Evolutionary conservation across 2,888 invertebrate species (phyloP).

Genomic region (Aspidiotus rigidus): DNA sequence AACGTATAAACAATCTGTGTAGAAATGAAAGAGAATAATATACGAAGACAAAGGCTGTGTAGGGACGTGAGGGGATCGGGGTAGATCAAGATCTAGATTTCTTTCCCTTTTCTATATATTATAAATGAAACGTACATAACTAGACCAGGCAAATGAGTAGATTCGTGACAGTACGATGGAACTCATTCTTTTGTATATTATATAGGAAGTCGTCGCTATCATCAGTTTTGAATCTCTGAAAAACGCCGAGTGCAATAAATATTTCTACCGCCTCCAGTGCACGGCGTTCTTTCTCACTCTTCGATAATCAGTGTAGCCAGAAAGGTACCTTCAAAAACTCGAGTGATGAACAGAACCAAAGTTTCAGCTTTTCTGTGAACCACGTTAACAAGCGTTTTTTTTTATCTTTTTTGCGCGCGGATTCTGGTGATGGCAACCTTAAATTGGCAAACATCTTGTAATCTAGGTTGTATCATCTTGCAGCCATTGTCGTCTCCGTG

Average conservation of each 20-base stretch:
- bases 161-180: constrained; percentile 32
- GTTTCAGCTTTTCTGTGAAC: neutral
- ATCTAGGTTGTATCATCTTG: no score
- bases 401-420: no score
- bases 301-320: constrained; percentile 7
- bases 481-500: no score
- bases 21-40: constrained; percentile 12
- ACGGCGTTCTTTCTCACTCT: constrained; percentile 17
- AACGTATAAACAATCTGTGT: constrained; percentile 5
- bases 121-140: constrained; percentile 31
- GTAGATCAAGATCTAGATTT: neutral
- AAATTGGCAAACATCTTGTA: no score
- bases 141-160: constrained; percentile 31
- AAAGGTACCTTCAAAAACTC: neutral
- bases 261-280: constrained; percentile 33
- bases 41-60: neutral
- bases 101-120: constrained; percentile 9
- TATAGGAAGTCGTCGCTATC: constrained; percentile 15
- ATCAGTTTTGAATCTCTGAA: constrained; percentile 22
- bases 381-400: neutral
- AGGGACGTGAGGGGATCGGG: neutral
- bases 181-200: constrained; percentile 15
- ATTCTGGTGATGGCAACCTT: no score
- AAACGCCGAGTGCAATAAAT: constrained; percentile 32
- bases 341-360: constrained; percentile 26